phyloP scores from a whole-genome alignment of 2,113 vertebrate species.

The Centropus bengalensis region DNA sequence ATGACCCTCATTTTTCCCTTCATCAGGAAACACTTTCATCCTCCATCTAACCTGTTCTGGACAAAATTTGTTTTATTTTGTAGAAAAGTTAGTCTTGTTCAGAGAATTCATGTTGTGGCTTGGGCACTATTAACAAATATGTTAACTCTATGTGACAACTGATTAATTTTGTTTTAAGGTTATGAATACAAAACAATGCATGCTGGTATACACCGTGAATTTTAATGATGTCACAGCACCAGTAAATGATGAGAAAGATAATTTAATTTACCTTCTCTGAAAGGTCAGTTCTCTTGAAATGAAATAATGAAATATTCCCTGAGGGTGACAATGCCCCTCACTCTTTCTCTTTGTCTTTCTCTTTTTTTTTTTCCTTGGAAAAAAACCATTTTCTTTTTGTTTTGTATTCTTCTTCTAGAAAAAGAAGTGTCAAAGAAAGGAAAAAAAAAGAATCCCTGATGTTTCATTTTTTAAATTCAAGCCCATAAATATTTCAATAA shows the following conservation, averaged over 20 bases:
- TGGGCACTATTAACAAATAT: constrained; percentile 71
- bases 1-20: background rate
- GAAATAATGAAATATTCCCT: constrained; percentile 79
- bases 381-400: background rate
- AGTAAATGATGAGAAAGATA: constrained; percentile 82
- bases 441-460: background rate
- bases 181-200: constrained; percentile 80
- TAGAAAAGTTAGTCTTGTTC: background rate
- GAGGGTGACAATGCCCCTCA: constrained; percentile 67
- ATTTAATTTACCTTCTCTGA: constrained; percentile 82
- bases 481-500: constrained; percentile 39
- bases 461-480: constrained; percentile 25
- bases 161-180: constrained; percentile 82
- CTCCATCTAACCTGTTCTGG: background rate
- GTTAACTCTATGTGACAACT: constrained; percentile 77
- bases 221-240: constrained; percentile 80
- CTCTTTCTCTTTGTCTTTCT: background rate
- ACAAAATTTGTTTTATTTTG: background rate
- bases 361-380: constrained; percentile 40
- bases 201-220: constrained; percentile 74
- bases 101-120: constrained; percentile 43
- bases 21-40: background rate
- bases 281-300: constrained; percentile 81
- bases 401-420: background rate
- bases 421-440: background rate